phyloP scores from a whole-genome alignment of 2,888 invertebrate genomes.

The Apodemia duryi region DNA sequence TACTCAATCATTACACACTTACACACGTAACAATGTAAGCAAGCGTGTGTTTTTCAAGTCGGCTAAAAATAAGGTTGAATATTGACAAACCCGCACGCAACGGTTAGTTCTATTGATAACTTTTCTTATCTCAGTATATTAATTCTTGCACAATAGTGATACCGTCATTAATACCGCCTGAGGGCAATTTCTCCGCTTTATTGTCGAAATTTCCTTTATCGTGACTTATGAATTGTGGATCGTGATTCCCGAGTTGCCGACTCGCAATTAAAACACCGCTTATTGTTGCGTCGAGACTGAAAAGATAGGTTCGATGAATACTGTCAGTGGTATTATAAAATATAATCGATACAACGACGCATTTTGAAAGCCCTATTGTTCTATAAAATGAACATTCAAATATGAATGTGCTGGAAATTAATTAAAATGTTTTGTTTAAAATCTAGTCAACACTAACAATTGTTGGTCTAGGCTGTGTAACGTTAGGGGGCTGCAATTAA shows the following conservation, averaged over 20 bases:
- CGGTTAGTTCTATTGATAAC: conserved; percentile 5
- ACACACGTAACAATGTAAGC: no score
- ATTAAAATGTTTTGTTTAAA: no score
- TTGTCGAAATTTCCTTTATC: conserved; percentile 23
- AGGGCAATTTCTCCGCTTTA: conserved; percentile 26
- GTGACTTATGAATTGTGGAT: conserved; percentile 21
- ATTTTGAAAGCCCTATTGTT: conserved; percentile 13
- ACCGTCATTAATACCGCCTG: conserved; percentile 43
- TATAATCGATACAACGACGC: conserved; percentile 13
- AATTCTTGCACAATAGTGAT: conserved; percentile 48
- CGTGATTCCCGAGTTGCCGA: conserved; percentile 18
- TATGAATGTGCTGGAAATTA: no score
- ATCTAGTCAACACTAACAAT: no score
- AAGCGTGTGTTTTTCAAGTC: not conserved
- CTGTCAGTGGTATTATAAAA: conserved; percentile 9
- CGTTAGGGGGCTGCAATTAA: no score
- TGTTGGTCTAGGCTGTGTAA: no score
- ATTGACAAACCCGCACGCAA: not conserved
- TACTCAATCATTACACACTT: no score
- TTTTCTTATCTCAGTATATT: conserved; percentile 36
- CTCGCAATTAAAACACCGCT: conserved; percentile 24
- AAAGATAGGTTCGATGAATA: conserved; percentile 14
- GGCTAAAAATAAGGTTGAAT: not conserved
- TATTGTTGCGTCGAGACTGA: conserved; percentile 17
- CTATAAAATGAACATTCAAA: not conserved